A percentile compares a stretch with the other conserved stretches of the same genome.
Conservation (phyloP, 2,113 vertebrate species). For the Melanerpes aurifrons region DNA sequence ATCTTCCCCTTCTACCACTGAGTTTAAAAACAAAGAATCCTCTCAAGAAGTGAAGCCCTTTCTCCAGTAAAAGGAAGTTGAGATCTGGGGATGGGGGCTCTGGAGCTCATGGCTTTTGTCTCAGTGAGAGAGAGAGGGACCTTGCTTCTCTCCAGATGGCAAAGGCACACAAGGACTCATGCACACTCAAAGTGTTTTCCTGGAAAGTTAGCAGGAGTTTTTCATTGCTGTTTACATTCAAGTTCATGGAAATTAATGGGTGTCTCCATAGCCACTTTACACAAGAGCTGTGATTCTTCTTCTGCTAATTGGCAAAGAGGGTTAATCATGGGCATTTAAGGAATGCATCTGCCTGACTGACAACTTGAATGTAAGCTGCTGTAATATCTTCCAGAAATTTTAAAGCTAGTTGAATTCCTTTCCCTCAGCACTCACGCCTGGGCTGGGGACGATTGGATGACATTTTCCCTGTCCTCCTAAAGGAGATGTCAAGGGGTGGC, state of each 20-base stretch:
- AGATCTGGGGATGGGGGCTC: neutral
- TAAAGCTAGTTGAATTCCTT: constrained; percentile 14
- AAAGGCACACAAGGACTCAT: neutral
- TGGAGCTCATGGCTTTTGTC: neutral
- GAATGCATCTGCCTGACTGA: constrained; percentile 16
- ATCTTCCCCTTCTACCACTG: neutral
- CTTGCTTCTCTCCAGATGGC: neutral
- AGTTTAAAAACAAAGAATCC: neutral
- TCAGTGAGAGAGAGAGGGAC: neutral
- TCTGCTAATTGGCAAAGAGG: neutral
- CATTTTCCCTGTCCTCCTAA: neutral
- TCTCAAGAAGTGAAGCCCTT: neutral
- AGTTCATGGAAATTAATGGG: constrained; percentile 14
- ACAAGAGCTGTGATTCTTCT: constrained; percentile 34
- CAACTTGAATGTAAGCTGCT: neutral
- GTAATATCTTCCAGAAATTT: neutral
- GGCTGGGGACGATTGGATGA: neutral
- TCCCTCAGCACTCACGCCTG: neutral
- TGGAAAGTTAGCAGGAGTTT: neutral
- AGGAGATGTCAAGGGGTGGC: neutral
- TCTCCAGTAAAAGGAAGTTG: neutral
- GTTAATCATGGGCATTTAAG: constrained; percentile 39
- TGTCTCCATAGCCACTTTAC: constrained; percentile 5
- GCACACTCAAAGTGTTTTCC: fast-evolving
- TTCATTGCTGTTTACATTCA: constrained; percentile 44